These are phyloP conservation scores for Rhagophthalmus giganteus DNA, from an alignment of 2,888 invertebrate genomes.

Conservation along the genomic window DNA sequence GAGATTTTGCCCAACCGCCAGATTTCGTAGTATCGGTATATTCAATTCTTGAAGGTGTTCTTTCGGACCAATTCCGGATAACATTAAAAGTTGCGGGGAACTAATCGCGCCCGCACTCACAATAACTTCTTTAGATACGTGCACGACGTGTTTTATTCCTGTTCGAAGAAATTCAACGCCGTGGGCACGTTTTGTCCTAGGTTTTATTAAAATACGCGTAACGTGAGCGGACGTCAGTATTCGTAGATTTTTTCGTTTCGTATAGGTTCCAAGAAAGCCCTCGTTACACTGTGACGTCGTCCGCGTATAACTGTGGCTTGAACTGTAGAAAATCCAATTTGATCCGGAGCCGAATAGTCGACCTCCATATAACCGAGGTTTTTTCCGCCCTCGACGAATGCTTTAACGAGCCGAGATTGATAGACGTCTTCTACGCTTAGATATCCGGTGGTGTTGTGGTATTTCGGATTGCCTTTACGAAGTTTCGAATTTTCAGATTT, in stretches of 20 bases:
- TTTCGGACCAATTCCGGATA: constrained; percentile 68
- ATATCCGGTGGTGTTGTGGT: constrained; percentile 65
- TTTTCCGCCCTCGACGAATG: constrained; percentile 50
- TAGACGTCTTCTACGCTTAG: constrained; percentile 64
- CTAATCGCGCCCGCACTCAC: constrained; percentile 72
- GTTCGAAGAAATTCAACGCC: constrained; percentile 55
- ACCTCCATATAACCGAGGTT: constrained; percentile 53
- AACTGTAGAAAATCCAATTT: constrained; percentile 53
- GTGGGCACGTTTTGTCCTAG: constrained; percentile 51
- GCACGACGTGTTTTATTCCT: constrained; percentile 39
- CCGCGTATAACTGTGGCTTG: constrained; percentile 59
- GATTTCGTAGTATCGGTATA: constrained; percentile 64
- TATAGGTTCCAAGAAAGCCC: constrained; percentile 62
- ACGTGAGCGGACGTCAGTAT: constrained; percentile 61
- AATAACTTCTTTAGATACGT: constrained; percentile 60
- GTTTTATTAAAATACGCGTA: constrained; percentile 62
- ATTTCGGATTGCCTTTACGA: constrained; percentile 52
- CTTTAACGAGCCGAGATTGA: constrained; percentile 53
- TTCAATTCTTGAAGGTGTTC: constrained; percentile 61
- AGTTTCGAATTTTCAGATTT: constrained; percentile 61
- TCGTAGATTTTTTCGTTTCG: constrained; percentile 62
- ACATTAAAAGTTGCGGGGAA: constrained; percentile 74
- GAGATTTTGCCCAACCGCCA: constrained; percentile 68
- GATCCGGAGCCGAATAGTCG: constrained; percentile 54
- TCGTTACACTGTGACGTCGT: constrained; percentile 60